Evolutionary conservation across 1,140 invertebrate genomes (phyloP), one percentile per base, ranked within the genome.

Genomic region (Thalassaphorura encarpata): DNA sequence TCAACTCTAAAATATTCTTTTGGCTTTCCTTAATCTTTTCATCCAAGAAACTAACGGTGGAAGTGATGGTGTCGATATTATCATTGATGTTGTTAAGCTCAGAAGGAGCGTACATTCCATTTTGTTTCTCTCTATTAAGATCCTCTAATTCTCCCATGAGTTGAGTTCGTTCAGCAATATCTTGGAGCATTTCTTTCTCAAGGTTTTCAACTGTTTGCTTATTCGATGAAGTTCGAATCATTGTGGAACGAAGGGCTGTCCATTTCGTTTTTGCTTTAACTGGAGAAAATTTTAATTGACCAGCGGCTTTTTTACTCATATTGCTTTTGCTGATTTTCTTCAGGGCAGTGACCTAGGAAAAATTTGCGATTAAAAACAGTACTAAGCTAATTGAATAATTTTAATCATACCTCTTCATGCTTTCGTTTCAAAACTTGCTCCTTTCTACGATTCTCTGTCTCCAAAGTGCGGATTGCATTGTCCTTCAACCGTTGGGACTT

Each of bases 341-440:
- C 42, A 98, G 72, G 0, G 85, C 81, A 1, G 84, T 84, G 1
- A 97, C 89, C n/a, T n/a, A n/a, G n/a, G n/a, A n/a, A n/a, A n/a
- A n/a, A n/a, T n/a, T n/a, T n/a, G n/a, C n/a, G n/a, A n/a, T n/a
- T n/a, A n/a, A n/a, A n/a, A n/a, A n/a, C n/a, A n/a, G n/a, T n/a
- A n/a, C n/a, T n/a, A n/a, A n/a, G n/a, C n/a, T n/a, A n/a, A n/a
- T n/a, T n/a, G n/a, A n/a, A n/a, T n/a, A n/a, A n/a, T n/a, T n/a
- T n/a, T n/a, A n/a, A n/a, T n/a, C n/a, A n/a, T n/a, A n/a, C n/a
- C 75, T 99, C 94, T 68, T 97, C 89, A 64, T 96, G 91, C 69
- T 95, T 97, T 42, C 95, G 76, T 66, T 85, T 83, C 3, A 99
- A 74, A 1, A 92, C 83, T 62, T 89, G 86, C 66, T 98, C 93